Percentiles rank a stretch among this genome's conserved stretches.
Conservation (phyloP, 1,140 invertebrate genomes). For the Platyscapa corneri region DNA sequence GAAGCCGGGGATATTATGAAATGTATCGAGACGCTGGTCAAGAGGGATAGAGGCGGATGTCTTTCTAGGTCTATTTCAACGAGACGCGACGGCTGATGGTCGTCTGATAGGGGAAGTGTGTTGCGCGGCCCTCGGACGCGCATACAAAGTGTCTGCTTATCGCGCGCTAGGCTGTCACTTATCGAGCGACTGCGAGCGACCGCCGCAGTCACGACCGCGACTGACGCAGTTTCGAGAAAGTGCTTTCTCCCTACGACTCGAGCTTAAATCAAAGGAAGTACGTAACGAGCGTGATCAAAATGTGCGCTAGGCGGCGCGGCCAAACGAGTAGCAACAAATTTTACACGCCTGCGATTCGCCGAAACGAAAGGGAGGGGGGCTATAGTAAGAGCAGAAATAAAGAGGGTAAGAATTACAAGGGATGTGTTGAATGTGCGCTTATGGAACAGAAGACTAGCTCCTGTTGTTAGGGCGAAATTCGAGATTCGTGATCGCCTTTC, state of each 20-base stretch:
- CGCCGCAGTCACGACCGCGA: background rate
- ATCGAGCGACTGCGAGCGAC: slow-evolving; percentile 1
- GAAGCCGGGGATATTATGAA: slow-evolving; percentile 56
- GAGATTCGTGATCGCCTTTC: background rate
- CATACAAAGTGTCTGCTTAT: slow-evolving; percentile 61
- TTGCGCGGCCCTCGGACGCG: slow-evolving; percentile 54
- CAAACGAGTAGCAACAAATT: background rate
- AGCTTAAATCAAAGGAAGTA: slow-evolving; percentile 56
- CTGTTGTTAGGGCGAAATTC: background rate
- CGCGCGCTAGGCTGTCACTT: slow-evolving; percentile 40
- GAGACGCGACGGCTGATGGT: slow-evolving; percentile 54
- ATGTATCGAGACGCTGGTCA: slow-evolving; percentile 49
- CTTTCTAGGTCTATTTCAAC: slow-evolving; percentile 26
- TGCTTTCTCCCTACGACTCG: background rate
- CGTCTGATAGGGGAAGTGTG: slow-evolving; percentile 63
- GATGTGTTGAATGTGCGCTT: slow-evolving; percentile 51
- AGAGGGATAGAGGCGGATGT: background rate
- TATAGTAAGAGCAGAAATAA: too few relatives aligned
- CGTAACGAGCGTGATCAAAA: slow-evolving; percentile 18
- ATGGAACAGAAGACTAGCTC: background rate
- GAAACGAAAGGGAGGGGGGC: background rate
- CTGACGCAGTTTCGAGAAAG: slow-evolving; percentile 40
- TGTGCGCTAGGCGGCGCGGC: background rate
- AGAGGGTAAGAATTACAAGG: background rate
- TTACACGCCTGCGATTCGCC: background rate